Evolutionary conservation across 2,113 vertebrate species (phyloP).

Genomic region (Corythornis cristatus): DNA sequence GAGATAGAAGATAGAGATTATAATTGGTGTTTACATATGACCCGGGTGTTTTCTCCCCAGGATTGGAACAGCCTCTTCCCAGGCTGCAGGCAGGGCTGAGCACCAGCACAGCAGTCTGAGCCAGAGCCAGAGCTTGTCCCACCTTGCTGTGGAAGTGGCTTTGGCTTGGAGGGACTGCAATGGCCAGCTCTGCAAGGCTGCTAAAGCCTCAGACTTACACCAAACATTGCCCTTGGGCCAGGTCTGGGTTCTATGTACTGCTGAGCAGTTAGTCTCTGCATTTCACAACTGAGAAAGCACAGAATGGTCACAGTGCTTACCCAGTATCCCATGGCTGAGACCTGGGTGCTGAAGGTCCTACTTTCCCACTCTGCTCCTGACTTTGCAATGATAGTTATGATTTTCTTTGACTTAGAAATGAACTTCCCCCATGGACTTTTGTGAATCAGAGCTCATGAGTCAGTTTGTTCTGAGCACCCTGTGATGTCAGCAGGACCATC

Average conservation of each 20-base stretch:
- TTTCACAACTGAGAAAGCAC: fast-evolving
- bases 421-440: not conserved
- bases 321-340: not conserved
- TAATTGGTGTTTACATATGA: not conserved
- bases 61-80: not conserved
- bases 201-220: not conserved
- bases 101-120: not conserved
- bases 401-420: not conserved
- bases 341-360: not conserved
- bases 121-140: not conserved
- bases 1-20: not conserved
- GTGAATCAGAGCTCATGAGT: not conserved
- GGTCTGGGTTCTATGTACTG: not conserved
- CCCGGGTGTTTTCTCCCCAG: not conserved
- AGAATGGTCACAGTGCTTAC: not conserved
- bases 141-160: not conserved
- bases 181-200: not conserved
- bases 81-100: not conserved
- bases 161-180: not conserved
- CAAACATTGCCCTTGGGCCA: not conserved
- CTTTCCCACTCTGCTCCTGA: not conserved
- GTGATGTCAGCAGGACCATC: not conserved
- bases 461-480: not conserved
- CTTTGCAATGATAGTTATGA: not conserved
- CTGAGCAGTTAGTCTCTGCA: not conserved